Evolutionary conservation across 2,888 invertebrate species (phyloP).

Genomic region (Pammene fasciana): DNA sequence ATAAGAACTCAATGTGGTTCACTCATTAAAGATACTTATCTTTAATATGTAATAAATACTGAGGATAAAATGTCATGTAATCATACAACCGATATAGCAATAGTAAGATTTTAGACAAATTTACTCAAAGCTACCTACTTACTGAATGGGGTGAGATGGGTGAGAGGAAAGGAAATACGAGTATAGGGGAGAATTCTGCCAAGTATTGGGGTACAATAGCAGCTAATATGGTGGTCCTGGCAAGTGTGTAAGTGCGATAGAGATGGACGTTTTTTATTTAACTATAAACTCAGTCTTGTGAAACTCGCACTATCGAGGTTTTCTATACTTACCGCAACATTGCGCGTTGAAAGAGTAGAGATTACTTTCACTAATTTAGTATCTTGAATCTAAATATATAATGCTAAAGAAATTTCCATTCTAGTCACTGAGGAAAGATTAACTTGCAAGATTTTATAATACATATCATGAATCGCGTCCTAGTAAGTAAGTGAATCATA

Average conservation of each 20-base stretch:
- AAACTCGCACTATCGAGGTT: too few species aligned
- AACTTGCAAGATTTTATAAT: too few species aligned
- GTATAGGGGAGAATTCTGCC: slow-evolving; percentile 9
- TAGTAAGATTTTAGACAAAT: slow-evolving; percentile 6
- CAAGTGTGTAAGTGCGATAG: slow-evolving; percentile 17
- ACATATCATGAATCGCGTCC: too few species aligned
- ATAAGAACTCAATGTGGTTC: too few species aligned
- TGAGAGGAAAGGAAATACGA: too few species aligned
- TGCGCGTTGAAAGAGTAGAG: too few species aligned
- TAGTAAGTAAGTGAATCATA: too few species aligned
- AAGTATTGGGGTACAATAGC: slow-evolving; percentile 1
- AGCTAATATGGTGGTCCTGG: not conserved
- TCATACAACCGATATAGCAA: not conserved
- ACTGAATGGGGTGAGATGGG: slow-evolving; percentile 6
- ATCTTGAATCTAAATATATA: too few species aligned
- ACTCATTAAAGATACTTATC: too few species aligned
- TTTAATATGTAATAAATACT: not conserved
- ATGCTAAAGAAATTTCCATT: too few species aligned
- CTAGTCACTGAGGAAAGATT: too few species aligned
- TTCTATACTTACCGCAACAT: not conserved
- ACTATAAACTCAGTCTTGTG: not conserved
- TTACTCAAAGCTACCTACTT: not conserved
- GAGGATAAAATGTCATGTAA: not conserved
- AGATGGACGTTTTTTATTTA: not conserved
- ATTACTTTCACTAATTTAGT: too few species aligned